Evolutionary conservation across 2,888 invertebrate genomes (phyloP).

Genomic region (Steinernema hermaphroditum): DNA sequence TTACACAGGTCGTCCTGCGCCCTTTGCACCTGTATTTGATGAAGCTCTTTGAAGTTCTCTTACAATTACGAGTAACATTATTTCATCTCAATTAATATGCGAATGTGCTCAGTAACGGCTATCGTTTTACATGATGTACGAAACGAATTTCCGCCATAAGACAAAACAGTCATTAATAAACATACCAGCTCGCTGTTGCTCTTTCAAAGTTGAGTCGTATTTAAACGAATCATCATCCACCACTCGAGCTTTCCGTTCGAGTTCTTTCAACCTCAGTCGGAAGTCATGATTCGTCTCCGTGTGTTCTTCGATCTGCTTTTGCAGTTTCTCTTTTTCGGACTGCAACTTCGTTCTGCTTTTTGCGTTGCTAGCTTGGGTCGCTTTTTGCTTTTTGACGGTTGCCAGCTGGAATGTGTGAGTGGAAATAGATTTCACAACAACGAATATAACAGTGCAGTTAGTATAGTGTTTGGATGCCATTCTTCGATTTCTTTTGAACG

Average conservation of each 20-base stretch:
- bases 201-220: neutral
- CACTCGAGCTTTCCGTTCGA: neutral
- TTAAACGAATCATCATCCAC: neutral
- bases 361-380: slow-evolving; percentile 7
- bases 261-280: neutral
- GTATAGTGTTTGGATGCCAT: too few relatives aligned
- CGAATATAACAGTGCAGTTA: too few relatives aligned
- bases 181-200: neutral
- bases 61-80: too few relatives aligned
- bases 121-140: too few relatives aligned
- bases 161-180: too few relatives aligned
- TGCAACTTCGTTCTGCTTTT: neutral
- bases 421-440: neutral
- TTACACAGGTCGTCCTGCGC: too few relatives aligned
- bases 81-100: too few relatives aligned
- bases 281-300: neutral
- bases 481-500: too few relatives aligned
- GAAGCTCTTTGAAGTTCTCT: too few relatives aligned
- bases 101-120: too few relatives aligned
- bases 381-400: slow-evolving; percentile 30
- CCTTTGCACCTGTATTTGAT: too few relatives aligned
- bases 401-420: slow-evolving; percentile 2
- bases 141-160: too few relatives aligned
- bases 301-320: neutral
- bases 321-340: neutral